A percentile compares a stretch with the other conserved stretches of the same genome.
Conservation (phyloP, 2,797 vertebrate genomes). For the Toxotes lorentzi region DNA sequence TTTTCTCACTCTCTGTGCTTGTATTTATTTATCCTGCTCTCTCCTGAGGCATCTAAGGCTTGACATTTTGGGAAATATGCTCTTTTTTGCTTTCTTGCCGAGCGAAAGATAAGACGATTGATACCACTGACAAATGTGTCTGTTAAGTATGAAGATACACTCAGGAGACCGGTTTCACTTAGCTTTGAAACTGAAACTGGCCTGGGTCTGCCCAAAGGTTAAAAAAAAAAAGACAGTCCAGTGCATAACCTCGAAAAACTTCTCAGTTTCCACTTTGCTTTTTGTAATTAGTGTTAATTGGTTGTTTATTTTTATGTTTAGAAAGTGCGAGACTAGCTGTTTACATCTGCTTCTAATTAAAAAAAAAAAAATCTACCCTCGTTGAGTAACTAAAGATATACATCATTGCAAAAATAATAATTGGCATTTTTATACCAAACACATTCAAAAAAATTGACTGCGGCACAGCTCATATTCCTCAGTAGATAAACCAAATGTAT, state of each 20-base stretch:
- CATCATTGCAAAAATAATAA: not conserved
- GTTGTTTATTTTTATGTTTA: not conserved
- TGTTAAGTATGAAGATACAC: not conserved
- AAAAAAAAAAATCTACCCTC: not conserved
- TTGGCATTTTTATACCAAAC: not conserved
- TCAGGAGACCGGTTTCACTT: not conserved
- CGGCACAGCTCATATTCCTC: constrained; percentile 6
- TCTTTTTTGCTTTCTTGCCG: not conserved
- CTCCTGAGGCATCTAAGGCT: not conserved
- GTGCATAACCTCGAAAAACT: not conserved
- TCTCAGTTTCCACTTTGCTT: not conserved
- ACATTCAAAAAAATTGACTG: not conserved
- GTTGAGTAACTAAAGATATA: too few species aligned
- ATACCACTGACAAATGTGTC: not conserved
- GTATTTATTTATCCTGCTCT: constrained; percentile 13
- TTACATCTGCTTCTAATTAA: not conserved
- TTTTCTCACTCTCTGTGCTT: constrained; percentile 12
- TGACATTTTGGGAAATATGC: not conserved
- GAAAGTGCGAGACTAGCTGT: not conserved
- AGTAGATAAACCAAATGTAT: constrained; percentile 32
- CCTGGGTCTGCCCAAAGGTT: not conserved
- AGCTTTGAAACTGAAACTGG: not conserved
- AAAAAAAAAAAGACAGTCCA: not conserved
- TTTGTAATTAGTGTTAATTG: not conserved
- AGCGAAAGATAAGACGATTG: not conserved